These are phyloP conservation scores for Zeus faber DNA, from an alignment of 2,113 vertebrate species.

Conservation along the genomic window DNA sequence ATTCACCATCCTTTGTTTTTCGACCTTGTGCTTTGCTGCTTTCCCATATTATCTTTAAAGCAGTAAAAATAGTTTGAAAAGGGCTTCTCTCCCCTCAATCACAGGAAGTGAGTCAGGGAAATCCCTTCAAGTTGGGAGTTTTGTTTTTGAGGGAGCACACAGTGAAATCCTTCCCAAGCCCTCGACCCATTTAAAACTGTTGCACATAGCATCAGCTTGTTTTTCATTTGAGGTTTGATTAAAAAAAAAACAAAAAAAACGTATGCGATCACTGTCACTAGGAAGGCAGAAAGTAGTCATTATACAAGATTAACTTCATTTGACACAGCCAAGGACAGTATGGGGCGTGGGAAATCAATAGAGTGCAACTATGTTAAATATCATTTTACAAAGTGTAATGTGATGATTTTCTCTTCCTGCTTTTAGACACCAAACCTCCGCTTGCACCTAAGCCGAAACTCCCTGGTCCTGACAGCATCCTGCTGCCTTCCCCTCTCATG, in stretches of 20 bases:
- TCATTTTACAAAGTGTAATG: constrained; percentile 69
- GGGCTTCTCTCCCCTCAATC: constrained; percentile 58
- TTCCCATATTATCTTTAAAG: constrained; percentile 22
- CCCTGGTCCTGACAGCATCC: constrained; percentile 70
- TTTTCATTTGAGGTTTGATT: too few species aligned
- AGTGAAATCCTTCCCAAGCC: not conserved
- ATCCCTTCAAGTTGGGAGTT: constrained; percentile 51
- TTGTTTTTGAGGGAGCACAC: constrained; percentile 32
- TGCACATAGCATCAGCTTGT: too few species aligned
- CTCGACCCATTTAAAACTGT: too few species aligned
- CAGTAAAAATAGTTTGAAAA: constrained; percentile 32
- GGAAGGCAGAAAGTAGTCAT: too few species aligned
- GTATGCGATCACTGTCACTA: too few species aligned
- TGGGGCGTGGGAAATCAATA: too few species aligned
- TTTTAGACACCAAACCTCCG: constrained; percentile 85
- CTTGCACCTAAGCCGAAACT: constrained; percentile 87
- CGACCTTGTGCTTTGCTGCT: constrained; percentile 13
- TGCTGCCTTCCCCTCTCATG: constrained; percentile 72
- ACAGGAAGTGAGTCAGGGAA: constrained; percentile 69
- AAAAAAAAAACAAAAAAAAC: too few species aligned
- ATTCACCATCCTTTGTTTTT: constrained; percentile 4
- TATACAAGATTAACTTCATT: too few species aligned
- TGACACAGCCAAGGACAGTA: too few species aligned
- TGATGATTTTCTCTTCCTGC: constrained; percentile 72
- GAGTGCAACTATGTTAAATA: too few species aligned